A percentile compares a stretch with the other conserved stretches of the same genome.
Conservation (phyloP, 1,140 invertebrate species). For the Centruroides sculpturatus region DNA sequence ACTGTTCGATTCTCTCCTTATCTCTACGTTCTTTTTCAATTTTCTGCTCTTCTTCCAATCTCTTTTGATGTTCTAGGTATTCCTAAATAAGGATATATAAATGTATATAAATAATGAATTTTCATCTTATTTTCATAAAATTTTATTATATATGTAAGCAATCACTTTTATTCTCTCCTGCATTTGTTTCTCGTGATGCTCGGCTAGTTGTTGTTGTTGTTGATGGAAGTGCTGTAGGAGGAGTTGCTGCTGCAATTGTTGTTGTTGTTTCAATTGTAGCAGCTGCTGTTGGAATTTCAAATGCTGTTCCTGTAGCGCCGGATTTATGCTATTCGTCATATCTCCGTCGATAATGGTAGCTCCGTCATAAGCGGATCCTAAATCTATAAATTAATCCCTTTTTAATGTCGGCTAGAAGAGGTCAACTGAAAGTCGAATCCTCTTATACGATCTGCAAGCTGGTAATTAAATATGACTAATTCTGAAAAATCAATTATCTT, state of each 20-base stretch:
- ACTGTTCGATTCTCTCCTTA: slow-evolving; percentile 58
- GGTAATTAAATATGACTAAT: too few species aligned
- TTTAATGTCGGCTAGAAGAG: too few species aligned
- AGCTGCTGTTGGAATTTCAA: slow-evolving; percentile 38
- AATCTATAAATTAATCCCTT: too few species aligned
- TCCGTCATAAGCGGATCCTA: too few species aligned
- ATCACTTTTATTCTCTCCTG: slow-evolving; percentile 71
- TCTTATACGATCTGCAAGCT: too few species aligned
- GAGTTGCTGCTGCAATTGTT: slow-evolving; percentile 76
- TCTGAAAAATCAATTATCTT: too few species aligned
- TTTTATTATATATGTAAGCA: not conserved
- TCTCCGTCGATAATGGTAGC: too few species aligned
- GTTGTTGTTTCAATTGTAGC: slow-evolving; percentile 66
- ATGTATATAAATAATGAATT: slow-evolving; percentile 40
- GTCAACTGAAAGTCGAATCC: too few species aligned
- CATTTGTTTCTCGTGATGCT: slow-evolving; percentile 75
- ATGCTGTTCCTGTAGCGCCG: slow-evolving; percentile 32
- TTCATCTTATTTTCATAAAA: slow-evolving; percentile 39
- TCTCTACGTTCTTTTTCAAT: slow-evolving; percentile 48
- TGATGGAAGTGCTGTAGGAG: slow-evolving; percentile 74
- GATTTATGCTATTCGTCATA: slow-evolving; percentile 16
- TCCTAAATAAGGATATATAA: slow-evolving; percentile 36
- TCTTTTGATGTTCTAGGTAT: slow-evolving; percentile 61
- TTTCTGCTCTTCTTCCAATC: slow-evolving; percentile 39
- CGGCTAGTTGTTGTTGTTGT: slow-evolving; percentile 69